Evolutionary conservation across 2,888 invertebrate species (phyloP), one percentile per base, ranked within the genome.

Genomic region (Patella pellucida): DNA sequence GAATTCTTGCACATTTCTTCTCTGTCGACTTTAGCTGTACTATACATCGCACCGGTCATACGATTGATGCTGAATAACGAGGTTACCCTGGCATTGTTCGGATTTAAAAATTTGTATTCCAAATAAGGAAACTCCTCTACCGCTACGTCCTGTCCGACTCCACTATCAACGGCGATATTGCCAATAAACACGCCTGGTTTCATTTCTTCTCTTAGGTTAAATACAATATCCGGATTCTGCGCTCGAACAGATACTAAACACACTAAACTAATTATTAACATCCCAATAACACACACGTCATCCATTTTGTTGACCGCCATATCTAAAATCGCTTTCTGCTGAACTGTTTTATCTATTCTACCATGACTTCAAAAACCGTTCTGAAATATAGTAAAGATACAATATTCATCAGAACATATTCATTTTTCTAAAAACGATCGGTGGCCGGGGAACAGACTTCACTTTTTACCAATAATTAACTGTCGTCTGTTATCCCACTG

Each of bases 1-100:
- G 74, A 72, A 74, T 81, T 79, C 23, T 82, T 81, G 77, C 88
- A 88, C 62, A 62, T 62, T 62, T 62, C 3, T 68, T 87, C 87
- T 23, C 87, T 73, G 77, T 87, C 85, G 23, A 87, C 80, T 71
- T 79, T 81, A 31, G 78, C 76, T 3, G 76, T 79, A 23, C 85
- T 81, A 76, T 80, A 84, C 9, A 87, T 76, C n/a, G 81, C 79
- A n/a, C 84, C 82, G 70, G 79, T 82, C 23, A 76, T 70, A 15
- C 81, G 78, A 67, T 85, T 82, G 19, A 80, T 80, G 79, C 82
- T 85, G 74, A 82, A 85, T 56, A 81, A 56, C 7, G 81, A 81
- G 3, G 78, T 80, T 1, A 78, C 77, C 50, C 74, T 68, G 27
- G 76, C 69, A 54, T 77, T 79, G 72, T 78, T 79, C 12, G 78